A percentile compares a stretch with the other conserved stretches of the same genome.
phyloP scores from a whole-genome alignment of 2,888 invertebrate species.

The Chydorus sphaericus region DNA sequence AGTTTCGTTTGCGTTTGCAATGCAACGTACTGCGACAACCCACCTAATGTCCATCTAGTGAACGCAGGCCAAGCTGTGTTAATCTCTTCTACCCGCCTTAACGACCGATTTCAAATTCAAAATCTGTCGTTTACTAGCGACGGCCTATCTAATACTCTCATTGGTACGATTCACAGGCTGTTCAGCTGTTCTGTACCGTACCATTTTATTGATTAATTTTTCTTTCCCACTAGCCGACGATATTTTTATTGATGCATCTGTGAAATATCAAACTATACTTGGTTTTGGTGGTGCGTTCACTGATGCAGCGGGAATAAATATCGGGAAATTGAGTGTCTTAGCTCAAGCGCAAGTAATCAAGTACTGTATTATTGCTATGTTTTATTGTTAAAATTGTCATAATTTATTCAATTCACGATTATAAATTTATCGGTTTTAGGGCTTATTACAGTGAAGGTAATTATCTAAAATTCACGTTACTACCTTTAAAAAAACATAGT shows the following conservation, averaged over 20 bases:
- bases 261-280: conserved; percentile 46
- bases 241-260: conserved; percentile 16
- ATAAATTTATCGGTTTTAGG: no score
- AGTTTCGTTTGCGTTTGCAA: conserved; percentile 52
- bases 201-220: not conserved
- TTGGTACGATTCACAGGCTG: not conserved
- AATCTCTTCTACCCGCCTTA: conserved; percentile 45
- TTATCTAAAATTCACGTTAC: no score
- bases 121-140: conserved; percentile 9
- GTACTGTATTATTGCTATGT: no score
- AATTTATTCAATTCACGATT: no score
- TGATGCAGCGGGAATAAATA: conserved; percentile 49
- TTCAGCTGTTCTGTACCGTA: not conserved
- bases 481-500: no score
- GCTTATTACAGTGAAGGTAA: no score
- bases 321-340: conserved; percentile 41
- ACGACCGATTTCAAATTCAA: conserved; percentile 22
- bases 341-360: conserved; percentile 38
- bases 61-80: conserved; percentile 35
- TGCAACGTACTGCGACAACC: conserved; percentile 49
- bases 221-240: conserved; percentile 5
- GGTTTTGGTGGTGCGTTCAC: conserved; percentile 86
- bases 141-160: conserved; percentile 3
- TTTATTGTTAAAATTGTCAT: no score
- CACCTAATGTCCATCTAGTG: conserved; percentile 33